Base-by-base conservation (phyloP, 2,888 invertebrate species). In the Aporophyla nigra region DNA sequence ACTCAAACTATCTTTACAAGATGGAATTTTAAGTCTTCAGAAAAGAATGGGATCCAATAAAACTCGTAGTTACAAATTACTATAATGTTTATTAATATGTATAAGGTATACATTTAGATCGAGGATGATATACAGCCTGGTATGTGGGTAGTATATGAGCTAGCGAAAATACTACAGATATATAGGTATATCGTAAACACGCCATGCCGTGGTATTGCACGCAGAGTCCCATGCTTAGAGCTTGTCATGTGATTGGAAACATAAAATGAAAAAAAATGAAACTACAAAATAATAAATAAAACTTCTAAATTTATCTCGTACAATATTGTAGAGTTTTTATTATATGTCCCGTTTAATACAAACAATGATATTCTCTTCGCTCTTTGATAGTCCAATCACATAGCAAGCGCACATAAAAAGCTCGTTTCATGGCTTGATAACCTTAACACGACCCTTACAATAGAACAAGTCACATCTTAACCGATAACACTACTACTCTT, bases 81-180 rank as follows among this genome's bases (percentile, higher is more conserved):
- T 95, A 94, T 94, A 93, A 91, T 89, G 89, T 95, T 94, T 94
- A 93, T 94, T 94, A 82, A 83, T 92, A 93, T 91, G 90, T 90
- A 90, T 94, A 93, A 88, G 92, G 92, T 94, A 93, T 93, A 93
- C 92, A 92, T 92, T 92, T 91, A 90, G 92, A 92, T 90, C 87
- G 84, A 90, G 90, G 91, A 82, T 87, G 91, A 92, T 92, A 92
- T 91, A 91, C 85, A 88, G 87, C 88, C 90, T 91, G 89, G 87
- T 90, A 90, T 85, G 88, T 91, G 89, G 90, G 90, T 90, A 82
- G 82, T 81, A 84, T 80, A 90, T 87, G 91, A 83, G 90, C 94
- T 94, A 94, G 94, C 93, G 93, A 93, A 88, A 86, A 89, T 81
- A 91, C 93, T 94, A 94, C 93, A 88, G 89, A 92, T 93, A 93